A percentile compares a stretch with the other conserved stretches of the same genome.
These are phyloP conservation scores for Xylota sylvarum DNA, from an alignment of 2,888 invertebrate genomes.

Conservation along the genomic window DNA sequence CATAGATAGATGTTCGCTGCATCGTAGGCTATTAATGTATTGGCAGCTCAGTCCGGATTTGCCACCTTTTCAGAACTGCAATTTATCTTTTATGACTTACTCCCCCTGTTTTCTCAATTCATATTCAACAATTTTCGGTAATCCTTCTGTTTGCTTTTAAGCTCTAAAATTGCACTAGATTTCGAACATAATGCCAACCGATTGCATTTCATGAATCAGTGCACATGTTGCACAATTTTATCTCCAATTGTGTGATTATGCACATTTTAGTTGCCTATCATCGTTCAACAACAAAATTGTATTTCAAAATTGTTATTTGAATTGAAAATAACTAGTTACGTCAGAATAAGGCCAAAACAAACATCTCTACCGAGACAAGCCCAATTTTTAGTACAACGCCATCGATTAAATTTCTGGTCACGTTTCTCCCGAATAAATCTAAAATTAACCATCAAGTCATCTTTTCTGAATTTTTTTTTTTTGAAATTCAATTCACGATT, in stretches of 20 bases:
- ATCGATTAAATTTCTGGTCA: conserved; percentile 29
- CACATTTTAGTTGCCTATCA: conserved; percentile 3
- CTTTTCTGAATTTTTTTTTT: background rate
- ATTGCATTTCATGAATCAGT: conserved; percentile 5
- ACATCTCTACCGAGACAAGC: background rate
- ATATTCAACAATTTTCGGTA: no score
- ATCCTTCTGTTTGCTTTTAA: no score
- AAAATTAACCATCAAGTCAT: conserved; percentile 51
- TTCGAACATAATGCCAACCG: background rate
- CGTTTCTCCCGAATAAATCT: conserved; percentile 37
- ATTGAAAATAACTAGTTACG: conserved; percentile 25
- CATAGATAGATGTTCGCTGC: no score
- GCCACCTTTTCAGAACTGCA: no score
- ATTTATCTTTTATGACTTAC: no score
- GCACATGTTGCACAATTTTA: conserved; percentile 1
- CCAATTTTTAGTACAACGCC: background rate
- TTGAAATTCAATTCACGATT: conserved; percentile 28
- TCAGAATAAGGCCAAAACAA: conserved; percentile 23
- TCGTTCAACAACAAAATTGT: conserved; percentile 16
- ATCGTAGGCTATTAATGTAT: no score
- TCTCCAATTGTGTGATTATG: conserved; percentile 10
- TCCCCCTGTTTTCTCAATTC: no score
- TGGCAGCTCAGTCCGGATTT: no score
- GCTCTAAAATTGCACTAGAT: no score
- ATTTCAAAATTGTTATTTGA: conserved; percentile 1